Percentiles rank a stretch among this genome's conserved stretches.
These are phyloP conservation scores for Archaeoteleia sp. DNA, from an alignment of 2,888 invertebrate genomes.

Conservation along the genomic window DNA sequence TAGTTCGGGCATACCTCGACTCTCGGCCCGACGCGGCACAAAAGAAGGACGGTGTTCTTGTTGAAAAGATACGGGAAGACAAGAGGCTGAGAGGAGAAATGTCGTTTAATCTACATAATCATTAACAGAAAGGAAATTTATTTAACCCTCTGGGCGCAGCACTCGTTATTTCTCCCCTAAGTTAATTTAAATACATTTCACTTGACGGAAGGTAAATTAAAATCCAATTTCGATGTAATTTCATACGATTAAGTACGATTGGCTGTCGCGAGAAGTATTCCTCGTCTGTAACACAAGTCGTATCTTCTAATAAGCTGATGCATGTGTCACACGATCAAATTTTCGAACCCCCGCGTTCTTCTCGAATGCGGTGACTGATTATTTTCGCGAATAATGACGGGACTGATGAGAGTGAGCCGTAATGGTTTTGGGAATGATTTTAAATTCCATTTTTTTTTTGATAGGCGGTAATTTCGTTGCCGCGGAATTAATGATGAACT, in stretches of 20 bases:
- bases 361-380: constrained; percentile 13
- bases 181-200: constrained; percentile 73
- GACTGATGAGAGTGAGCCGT: background rate
- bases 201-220: constrained; percentile 71
- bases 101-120: constrained; percentile 74
- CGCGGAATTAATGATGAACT: constrained; percentile 24
- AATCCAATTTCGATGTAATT: constrained; percentile 74
- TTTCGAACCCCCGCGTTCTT: too few species aligned
- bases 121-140: constrained; percentile 74
- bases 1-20: constrained; percentile 59
- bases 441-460: constrained; percentile 30
- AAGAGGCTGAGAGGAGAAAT: constrained; percentile 61
- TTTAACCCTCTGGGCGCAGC: constrained; percentile 66
- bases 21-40: constrained; percentile 30
- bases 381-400: constrained; percentile 6
- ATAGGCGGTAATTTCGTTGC: constrained; percentile 14
- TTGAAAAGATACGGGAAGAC: constrained; percentile 47
- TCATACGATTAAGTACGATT: constrained; percentile 72
- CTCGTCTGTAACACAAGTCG: constrained; percentile 24
- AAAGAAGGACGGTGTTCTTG: constrained; percentile 28
- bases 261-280: constrained; percentile 54
- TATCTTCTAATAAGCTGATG: constrained; percentile 32
- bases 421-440: background rate
- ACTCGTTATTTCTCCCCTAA: constrained; percentile 66
- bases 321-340: too few species aligned